Base-by-base conservation (phyloP, 2,888 invertebrate species). In the Agrotis ipsilon region DNA sequence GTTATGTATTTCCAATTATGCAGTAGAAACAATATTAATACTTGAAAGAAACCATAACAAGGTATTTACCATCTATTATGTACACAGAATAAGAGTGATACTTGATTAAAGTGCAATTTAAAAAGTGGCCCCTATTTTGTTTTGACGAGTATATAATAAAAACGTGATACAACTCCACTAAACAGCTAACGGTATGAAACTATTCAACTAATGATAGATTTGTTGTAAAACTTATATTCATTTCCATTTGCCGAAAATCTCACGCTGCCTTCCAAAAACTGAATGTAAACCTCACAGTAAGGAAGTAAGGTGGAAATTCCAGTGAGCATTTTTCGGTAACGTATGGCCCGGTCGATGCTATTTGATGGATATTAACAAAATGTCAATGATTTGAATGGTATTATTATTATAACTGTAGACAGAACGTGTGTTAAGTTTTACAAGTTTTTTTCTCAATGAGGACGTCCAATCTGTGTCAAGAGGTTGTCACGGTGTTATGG, bases 321-420 rank as follows among this genome's bases (percentile, higher is more conserved):
- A n/a, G 19, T 55, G 27, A 9, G 2, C 6, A 16, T 11, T 11
- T 67, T 19, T 60, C n/a, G 27, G 52, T 11, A 39, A 48, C 45
- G 60, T 71, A 48, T 58, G 43, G 67, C 9, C 48, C n/a, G 51
- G 67, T 72, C 75, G 73, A 46, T 72, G 68, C 39, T 65, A 72
- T 80, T 84, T 67, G 75, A 75, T 78, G 73, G 67, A 71, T 73
- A 78, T 75, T 75, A 80, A 71, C 71, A 61, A 78, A 82, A 86
- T 84, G 82, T 86, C 86, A 86, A 85, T 80, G 70, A 80, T 84
- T 78, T 83, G 73, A 74, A 75, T 77, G 69, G 72, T 80, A 72
- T 75, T 80, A 83, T 83, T 84, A 84, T 58, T 57, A 48, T 84
- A 84, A 81, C 85, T 80, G 83, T 80, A 65, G 51, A 72, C 51